Percentiles rank a stretch among this genome's conserved stretches.
Conservation (phyloP, 2,888 invertebrate species). For the Microdon myrmicae region DNA sequence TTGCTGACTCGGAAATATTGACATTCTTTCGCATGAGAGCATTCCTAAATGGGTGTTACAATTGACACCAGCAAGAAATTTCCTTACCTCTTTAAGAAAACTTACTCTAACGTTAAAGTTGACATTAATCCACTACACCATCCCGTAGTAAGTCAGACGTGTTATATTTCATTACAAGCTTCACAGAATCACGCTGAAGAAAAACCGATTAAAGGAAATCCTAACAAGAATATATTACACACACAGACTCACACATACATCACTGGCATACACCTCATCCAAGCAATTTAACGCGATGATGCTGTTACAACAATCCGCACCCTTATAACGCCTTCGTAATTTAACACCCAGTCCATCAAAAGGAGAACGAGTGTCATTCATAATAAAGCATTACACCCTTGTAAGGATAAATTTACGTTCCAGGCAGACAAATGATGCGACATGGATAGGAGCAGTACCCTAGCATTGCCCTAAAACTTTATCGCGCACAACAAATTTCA, state of each 20-base stretch:
- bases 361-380: conserved; percentile 18
- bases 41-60: too few relatives aligned
- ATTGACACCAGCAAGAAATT: too few relatives aligned
- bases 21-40: too few relatives aligned
- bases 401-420: conserved; percentile 25
- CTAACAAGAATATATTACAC: too few relatives aligned
- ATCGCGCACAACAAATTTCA: conserved; percentile 34
- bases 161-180: too few relatives aligned
- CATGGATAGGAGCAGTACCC: conserved; percentile 41
- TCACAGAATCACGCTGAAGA: too few relatives aligned
- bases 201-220: too few relatives aligned
- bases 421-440: conserved; percentile 38
- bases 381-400: conserved; percentile 28
- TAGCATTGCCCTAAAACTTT: conserved; percentile 30
- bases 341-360: conserved; percentile 43
- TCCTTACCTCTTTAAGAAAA: too few relatives aligned
- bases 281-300: conserved; percentile 17
- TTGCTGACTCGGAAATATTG: too few relatives aligned
- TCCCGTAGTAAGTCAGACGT: too few relatives aligned
- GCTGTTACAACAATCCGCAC: conserved; percentile 40
- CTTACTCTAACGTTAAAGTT: too few relatives aligned
- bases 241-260: conserved; percentile 4
- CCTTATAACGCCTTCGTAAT: conserved; percentile 19
- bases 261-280: conserved; percentile 8
- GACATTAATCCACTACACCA: too few relatives aligned